A percentile compares a stretch with the other conserved stretches of the same genome.
These are phyloP conservation scores for Malurus splendens DNA, from an alignment of 2,797 vertebrate species.

Conservation along the genomic window DNA sequence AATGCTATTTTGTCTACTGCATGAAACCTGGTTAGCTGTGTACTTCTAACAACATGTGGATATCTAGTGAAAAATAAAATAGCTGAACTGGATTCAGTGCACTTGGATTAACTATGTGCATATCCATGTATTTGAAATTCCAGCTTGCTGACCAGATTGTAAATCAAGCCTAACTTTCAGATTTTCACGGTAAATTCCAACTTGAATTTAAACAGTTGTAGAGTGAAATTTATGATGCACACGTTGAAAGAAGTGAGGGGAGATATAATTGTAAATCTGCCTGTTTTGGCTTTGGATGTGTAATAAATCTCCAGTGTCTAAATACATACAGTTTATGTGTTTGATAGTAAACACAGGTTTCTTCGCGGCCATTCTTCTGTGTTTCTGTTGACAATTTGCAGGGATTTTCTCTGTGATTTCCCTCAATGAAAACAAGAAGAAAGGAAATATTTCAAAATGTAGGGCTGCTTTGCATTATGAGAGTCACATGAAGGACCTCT, in stretches of 20 bases:
- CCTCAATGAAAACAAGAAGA: conserved; percentile 51
- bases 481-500: conserved; percentile 54
- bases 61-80: conserved; percentile 72
- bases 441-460: conserved; percentile 47
- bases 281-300: conserved; percentile 16
- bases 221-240: neutral
- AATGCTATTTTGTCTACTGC: conserved; percentile 83
- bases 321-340: conserved; percentile 39
- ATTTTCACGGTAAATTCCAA: neutral
- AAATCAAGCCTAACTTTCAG: neutral
- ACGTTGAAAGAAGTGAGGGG: neutral
- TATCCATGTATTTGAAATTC: neutral
- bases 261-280: conserved; percentile 18
- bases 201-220: neutral
- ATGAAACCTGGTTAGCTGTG: conserved; percentile 81
- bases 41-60: conserved; percentile 74
- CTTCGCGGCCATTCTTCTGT: neutral
- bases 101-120: conserved; percentile 52
- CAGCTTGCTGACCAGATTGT: neutral
- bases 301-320: conserved; percentile 46
- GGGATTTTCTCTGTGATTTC: conserved; percentile 50
- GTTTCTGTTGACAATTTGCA: conserved; percentile 42
- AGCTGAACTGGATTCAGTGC: conserved; percentile 72
- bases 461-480: conserved; percentile 43
- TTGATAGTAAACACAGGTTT: conserved; percentile 32